These are phyloP conservation scores for Colius striatus DNA, from an alignment of 2,113 vertebrate species.

Conservation along the genomic window DNA sequence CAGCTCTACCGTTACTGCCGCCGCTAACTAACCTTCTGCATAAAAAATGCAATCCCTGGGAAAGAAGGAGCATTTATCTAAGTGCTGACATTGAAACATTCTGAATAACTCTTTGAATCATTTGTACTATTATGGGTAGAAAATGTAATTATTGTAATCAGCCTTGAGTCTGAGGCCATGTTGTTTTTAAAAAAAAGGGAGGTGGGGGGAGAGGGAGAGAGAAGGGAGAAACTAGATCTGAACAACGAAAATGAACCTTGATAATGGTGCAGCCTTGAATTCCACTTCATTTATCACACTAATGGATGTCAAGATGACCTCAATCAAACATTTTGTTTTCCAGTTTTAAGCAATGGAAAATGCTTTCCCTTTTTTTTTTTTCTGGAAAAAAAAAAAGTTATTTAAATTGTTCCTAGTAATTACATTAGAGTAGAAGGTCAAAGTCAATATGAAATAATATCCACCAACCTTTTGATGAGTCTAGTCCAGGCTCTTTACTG, in stretches of 20 bases:
- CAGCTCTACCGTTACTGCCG: constrained; percentile 57
- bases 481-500: constrained; percentile 35
- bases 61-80: constrained; percentile 74
- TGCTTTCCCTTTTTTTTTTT: constrained; percentile 21
- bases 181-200: constrained; percentile 29
- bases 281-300: constrained; percentile 81
- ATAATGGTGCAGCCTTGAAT: constrained; percentile 83
- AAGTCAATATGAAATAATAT: constrained; percentile 66
- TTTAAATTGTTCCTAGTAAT: constrained; percentile 87
- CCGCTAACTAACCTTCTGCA: constrained; percentile 71
- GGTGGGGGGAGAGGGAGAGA: background rate
- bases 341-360: constrained; percentile 76
- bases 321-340: constrained; percentile 87
- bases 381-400: constrained; percentile 75
- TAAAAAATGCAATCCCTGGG: constrained; percentile 68
- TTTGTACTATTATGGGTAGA: constrained; percentile 73
- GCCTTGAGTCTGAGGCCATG: constrained; percentile 76
- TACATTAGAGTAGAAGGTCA: constrained; percentile 84
- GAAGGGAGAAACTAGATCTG: constrained; percentile 64
- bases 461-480: constrained; percentile 61
- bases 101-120: constrained; percentile 76
- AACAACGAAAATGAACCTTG: constrained; percentile 75
- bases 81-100: constrained; percentile 75
- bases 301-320: constrained; percentile 88
- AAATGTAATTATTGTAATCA: constrained; percentile 81